Percentiles rank a stretch among this genome's conserved stretches.
Evolutionary conservation across 2,113 vertebrate genomes (phyloP).

Genomic region (Oncorhynchus clarkii): DNA sequence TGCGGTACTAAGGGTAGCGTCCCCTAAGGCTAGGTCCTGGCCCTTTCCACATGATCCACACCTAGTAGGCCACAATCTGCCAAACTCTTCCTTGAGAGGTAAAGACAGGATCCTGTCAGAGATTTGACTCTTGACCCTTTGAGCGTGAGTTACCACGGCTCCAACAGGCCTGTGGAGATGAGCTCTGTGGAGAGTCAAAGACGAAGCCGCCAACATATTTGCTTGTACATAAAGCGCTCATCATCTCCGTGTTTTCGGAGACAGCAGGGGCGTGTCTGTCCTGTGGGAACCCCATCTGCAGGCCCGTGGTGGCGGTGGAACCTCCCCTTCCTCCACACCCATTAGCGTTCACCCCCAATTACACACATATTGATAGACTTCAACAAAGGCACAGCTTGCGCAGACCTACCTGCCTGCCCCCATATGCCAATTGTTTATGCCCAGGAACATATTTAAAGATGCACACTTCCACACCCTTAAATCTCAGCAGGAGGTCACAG

Average conservation of each 20-base stretch:
- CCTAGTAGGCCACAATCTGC: background rate
- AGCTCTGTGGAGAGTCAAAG: slow-evolving; percentile 27
- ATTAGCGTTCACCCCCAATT: slow-evolving; percentile 43
- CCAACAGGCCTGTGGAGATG: background rate
- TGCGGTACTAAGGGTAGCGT: background rate
- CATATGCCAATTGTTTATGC: slow-evolving; percentile 55
- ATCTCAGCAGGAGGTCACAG: slow-evolving; percentile 63
- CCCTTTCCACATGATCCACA: background rate
- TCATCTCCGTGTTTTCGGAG: slow-evolving; percentile 32
- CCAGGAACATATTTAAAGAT: slow-evolving; percentile 67
- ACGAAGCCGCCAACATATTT: slow-evolving; percentile 39
- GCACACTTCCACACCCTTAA: slow-evolving; percentile 49
- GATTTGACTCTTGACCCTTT: background rate
- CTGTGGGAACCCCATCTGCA: slow-evolving; percentile 64
- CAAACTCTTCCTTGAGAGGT: background rate
- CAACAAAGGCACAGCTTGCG: slow-evolving; percentile 36
- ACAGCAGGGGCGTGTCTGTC: slow-evolving; percentile 63
- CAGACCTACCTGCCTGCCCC: slow-evolving; percentile 49
- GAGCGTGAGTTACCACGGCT: background rate
- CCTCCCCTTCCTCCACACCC: slow-evolving; percentile 66
- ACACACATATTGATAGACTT: slow-evolving; percentile 4
- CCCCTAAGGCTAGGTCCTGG: background rate
- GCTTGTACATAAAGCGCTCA: slow-evolving; percentile 31
- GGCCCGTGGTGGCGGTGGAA: slow-evolving; percentile 49
- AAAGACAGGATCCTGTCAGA: background rate